Base-by-base conservation (phyloP, 2,113 vertebrate genomes). In the Dicentrarchus labrax region DNA sequence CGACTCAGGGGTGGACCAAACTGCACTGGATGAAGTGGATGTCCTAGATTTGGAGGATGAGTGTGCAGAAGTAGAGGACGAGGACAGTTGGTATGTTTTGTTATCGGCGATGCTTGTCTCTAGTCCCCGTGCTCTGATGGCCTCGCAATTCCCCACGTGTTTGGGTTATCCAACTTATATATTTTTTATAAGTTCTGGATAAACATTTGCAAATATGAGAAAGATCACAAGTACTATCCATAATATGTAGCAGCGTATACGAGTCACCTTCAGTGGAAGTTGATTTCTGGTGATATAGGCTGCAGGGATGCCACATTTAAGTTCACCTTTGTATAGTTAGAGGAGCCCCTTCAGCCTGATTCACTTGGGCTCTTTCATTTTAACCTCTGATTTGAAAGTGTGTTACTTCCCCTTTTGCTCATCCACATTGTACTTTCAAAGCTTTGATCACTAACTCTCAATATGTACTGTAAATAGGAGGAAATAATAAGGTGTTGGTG, bases 71-170 rank as follows among this genome's bases (percentile, higher is more conserved):
- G 93, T 94, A 0, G 97, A 96, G 13, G 96, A 97, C 1, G 97
- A 97, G 30, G 95, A 96, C 88, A 96, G 96, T 79, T 98, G 97
- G 97, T 98, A 96, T 0, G 97, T 95, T 61, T 78, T 62, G 9
- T 53, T 65, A 59, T 73, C 36, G 39, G 54, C 9, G 22, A 51
- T 65, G 41, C 67, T 56, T 24, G 4, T 65, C 36, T 60, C 56
- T 80, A 3, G 30, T 30, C 30, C 30, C 30, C 30, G 22, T 10
- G 48, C 51, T 70, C 73, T 47, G 7, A 51, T 6, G 9, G 15
- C 7, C 16, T 62, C 16, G 4, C 9, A 19, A 3, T 30, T 30
- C 30, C 30, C 30, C 30, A 2, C 30, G 30, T 30, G 30, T 24
- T 68, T 22, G 9, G 43, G 21, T 72, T 76, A 16, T 68, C 47